phyloP scores from a whole-genome alignment of 2,797 vertebrate genomes.

The Tympanoctomys barrerae region DNA sequence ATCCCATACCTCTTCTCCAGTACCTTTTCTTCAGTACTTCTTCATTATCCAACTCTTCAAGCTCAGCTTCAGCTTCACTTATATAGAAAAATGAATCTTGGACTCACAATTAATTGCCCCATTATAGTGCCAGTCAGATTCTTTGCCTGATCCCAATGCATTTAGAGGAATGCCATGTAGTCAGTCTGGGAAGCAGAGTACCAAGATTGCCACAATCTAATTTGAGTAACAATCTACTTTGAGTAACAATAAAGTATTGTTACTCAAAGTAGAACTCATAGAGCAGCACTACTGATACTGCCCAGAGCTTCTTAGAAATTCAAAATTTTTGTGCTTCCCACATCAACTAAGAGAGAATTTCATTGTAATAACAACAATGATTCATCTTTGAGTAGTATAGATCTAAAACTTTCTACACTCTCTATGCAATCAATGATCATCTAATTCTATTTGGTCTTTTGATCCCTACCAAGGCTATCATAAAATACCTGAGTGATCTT shows the following conservation, averaged over 20 bases:
- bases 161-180: not conserved
- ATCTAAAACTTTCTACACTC: not conserved
- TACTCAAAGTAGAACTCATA: not conserved
- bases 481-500: not conserved
- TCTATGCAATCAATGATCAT: not conserved
- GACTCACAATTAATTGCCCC: not conserved
- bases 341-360: not conserved
- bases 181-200: not conserved
- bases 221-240: no score
- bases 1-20: not conserved
- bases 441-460: conserved; percentile 4
- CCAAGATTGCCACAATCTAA: not conserved
- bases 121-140: not conserved
- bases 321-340: not conserved
- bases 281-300: not conserved
- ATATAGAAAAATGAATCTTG: not conserved
- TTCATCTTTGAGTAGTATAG: not conserved
- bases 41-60: not conserved
- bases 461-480: not conserved
- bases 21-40: not conserved
- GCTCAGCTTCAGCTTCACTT: not conserved
- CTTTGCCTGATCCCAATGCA: not conserved
- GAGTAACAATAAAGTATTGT: no score
- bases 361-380: not conserved
- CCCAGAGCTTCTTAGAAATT: not conserved